phyloP scores from a whole-genome alignment of 2,888 invertebrate genomes.

The Abrostola triplasia region DNA sequence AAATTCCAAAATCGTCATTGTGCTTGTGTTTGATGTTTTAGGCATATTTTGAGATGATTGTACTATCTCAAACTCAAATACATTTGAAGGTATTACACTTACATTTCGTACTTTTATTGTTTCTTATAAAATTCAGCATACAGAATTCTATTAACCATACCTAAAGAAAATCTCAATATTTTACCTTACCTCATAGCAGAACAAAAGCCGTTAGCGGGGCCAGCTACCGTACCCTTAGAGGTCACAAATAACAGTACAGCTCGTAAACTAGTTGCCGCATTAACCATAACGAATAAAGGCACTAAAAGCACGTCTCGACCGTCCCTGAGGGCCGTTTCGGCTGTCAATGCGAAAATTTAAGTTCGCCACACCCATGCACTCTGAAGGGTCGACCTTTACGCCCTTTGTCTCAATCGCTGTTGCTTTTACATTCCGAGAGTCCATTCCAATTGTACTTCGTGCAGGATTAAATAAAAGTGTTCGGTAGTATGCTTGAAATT shows the following conservation, averaged over 20 bases:
- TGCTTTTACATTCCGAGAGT: constrained; percentile 63
- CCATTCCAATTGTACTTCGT: constrained; percentile 40
- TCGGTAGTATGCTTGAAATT: constrained; percentile 42
- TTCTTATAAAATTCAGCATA: not conserved
- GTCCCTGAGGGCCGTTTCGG: constrained; percentile 87
- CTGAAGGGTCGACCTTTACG: constrained; percentile 84
- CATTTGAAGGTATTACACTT: not conserved
- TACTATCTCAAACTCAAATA: not conserved
- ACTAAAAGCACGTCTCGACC: constrained; percentile 84
- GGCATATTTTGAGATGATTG: not conserved
- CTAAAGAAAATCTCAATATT: constrained; percentile 36
- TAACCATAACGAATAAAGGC: constrained; percentile 88
- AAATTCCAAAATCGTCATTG: not conserved
- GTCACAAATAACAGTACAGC: constrained; percentile 83
- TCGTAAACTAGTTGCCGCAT: constrained; percentile 87
- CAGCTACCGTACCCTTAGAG: constrained; percentile 67
- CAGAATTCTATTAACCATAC: constrained; percentile 30
- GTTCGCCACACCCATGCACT: constrained; percentile 87
- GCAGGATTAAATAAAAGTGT: constrained; percentile 52
- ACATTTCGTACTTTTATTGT: too few species aligned
- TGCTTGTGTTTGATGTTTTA: not conserved
- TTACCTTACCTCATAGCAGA: constrained; percentile 42
- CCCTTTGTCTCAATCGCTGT: constrained; percentile 86
- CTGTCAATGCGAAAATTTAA: constrained; percentile 89
- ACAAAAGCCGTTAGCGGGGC: constrained; percentile 54